Evolutionary conservation across 2,113 vertebrate species (phyloP), one percentile per base, ranked within the genome.

Genomic region (Tragelaphus scriptus): DNA sequence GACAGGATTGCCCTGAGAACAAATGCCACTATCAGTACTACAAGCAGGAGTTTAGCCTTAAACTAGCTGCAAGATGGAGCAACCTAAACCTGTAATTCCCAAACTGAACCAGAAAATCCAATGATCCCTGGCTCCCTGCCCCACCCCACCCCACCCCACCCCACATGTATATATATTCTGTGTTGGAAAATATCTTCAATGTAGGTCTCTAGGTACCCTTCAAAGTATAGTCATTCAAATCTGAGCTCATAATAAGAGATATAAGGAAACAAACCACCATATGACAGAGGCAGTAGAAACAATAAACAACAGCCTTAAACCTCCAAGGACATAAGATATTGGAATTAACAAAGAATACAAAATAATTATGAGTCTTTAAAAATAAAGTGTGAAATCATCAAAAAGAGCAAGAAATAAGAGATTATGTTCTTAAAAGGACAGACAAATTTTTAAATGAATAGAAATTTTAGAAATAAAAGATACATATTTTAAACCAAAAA

Each of bases 401-500:
- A 94, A 88, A 88, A 75, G 56, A 95, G 81, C 25, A 91, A 82
- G 44, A 12, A 94, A 82, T 8, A 79, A 91, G 58, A 79, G 30
- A 56, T 25, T 51, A 15, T 68, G 77, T 65, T 92, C 51, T 28
- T 68, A 23, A 95, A 96, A 93, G 75, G 44, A 14, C 53, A 88
- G 44, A 80, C 59, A 92, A 81, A 94, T 82, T 6, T 71, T 36
- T 61, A 40, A 88, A 51, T 28, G 13, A 95, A 58, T 40, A 85
- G 44, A 75, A 79, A 71, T 79, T 93, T 88, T 93, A 95, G 26
- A 82, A 79, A 40, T 59, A 36, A 90, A 94, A 96, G 96, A 59
- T 55, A 13, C 32, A 26, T 90, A 28, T 92, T 26, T 85, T 65
- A 92, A 95, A 89, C 30, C n/a, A 63, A 93, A 90, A 92, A 77